Percentiles rank a stretch among this genome's conserved stretches.
phyloP scores from a whole-genome alignment of 2,113 vertebrate genomes.

The Mustelus asterias region DNA sequence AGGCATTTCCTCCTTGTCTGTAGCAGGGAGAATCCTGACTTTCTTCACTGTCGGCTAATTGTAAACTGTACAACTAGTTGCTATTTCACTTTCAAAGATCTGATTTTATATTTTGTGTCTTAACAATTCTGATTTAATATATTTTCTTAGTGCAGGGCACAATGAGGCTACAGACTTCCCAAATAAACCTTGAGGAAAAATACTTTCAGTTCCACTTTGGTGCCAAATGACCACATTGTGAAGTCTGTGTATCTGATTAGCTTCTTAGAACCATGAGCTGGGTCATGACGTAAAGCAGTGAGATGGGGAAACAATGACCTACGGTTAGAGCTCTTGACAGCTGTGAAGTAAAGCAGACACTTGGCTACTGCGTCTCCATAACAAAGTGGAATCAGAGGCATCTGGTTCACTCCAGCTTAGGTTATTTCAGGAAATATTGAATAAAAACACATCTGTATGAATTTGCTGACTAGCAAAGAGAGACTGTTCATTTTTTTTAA shows the following conservation, averaged over 20 bases:
- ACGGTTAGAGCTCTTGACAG: background rate
- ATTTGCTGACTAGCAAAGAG: background rate
- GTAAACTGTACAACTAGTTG: background rate
- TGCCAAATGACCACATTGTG: background rate
- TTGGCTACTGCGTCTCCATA: background rate
- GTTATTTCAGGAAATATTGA: background rate
- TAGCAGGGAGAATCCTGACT: background rate
- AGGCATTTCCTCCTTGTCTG: background rate
- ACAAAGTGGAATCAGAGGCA: background rate
- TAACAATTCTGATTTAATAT: background rate
- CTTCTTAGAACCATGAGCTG: background rate
- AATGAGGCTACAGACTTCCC: background rate
- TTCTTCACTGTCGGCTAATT: background rate
- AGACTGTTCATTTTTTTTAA: background rate
- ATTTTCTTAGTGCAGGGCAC: background rate
- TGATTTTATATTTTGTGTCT: background rate
- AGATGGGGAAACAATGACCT: background rate
- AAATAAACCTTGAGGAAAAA: background rate
- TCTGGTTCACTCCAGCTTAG: background rate
- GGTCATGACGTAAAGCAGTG: background rate
- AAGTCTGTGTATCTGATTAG: background rate
- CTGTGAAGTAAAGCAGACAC: background rate
- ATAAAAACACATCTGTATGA: background rate
- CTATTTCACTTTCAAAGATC: background rate
- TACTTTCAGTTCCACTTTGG: background rate